These are phyloP conservation scores for Aurelia coerulea DNA, from an alignment of 30 jellyfish, hydroid and myxozoan species.

Conservation along the genomic window DNA sequence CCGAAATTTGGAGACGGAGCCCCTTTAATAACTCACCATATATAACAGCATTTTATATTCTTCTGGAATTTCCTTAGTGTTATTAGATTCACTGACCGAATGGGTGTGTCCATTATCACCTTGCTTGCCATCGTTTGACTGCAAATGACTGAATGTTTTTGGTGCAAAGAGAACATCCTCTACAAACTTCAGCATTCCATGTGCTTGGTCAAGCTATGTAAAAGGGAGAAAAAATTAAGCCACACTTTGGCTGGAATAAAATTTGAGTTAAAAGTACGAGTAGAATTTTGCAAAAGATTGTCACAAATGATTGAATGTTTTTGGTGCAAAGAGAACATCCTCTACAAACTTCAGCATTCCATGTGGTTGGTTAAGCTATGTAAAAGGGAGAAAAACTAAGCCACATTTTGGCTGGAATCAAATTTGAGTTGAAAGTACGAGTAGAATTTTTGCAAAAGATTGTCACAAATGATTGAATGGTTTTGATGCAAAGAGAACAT, in stretches of 20 bases:
- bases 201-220: constrained; percentile 91
- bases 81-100: not conserved
- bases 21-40: constrained; percentile 52
- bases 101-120: constrained; percentile 33
- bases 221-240: not conserved
- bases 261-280: not conserved
- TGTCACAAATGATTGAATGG: constrained; percentile 4
- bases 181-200: constrained; percentile 86
- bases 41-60: constrained; percentile 58
- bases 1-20: no score
- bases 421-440: not conserved
- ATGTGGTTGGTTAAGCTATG: constrained; percentile 91
- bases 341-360: constrained; percentile 91
- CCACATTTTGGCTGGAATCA: not conserved
- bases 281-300: no score
- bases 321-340: constrained; percentile 70
- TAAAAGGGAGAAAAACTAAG: not conserved
- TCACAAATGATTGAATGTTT: not conserved
- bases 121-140: constrained; percentile 32
- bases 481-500: constrained; percentile 80
- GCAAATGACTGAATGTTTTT: constrained; percentile 44
- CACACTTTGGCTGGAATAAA: not conserved
- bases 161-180: constrained; percentile 85
- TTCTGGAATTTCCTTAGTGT: constrained; percentile 52
- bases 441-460: no score